Evolutionary conservation across 2,113 vertebrate species (phyloP).

Genomic region (Prinia subflava): DNA sequence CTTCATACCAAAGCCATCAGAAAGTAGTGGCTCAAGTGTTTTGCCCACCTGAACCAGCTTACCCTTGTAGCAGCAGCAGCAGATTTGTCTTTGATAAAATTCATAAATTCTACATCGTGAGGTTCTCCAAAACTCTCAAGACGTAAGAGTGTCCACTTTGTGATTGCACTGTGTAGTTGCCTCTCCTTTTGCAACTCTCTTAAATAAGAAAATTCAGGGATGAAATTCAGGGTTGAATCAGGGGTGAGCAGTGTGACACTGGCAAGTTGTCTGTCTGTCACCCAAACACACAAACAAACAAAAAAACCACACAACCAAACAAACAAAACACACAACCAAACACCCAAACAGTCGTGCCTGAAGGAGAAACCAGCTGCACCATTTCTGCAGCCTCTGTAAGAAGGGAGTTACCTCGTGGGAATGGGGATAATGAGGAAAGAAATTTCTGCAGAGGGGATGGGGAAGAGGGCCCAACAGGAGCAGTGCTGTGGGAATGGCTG

Average conservation of each 20-base stretch:
- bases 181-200: background rate
- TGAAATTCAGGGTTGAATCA: background rate
- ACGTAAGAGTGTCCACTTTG: background rate
- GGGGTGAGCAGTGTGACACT: rapidly evolving
- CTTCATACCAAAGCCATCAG: background rate
- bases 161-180: background rate
- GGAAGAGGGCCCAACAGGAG: background rate
- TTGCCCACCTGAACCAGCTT: background rate
- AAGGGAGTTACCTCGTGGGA: rapidly evolving
- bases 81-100: background rate
- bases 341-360: background rate
- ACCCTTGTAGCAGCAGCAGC: background rate
- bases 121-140: background rate
- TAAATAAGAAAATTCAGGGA: background rate
- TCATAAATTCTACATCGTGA: background rate
- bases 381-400: background rate
- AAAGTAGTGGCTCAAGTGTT: background rate
- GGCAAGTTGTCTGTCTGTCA: background rate
- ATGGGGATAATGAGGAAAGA: background rate
- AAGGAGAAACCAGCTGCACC: background rate
- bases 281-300: too few relatives aligned
- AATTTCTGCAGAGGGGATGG: background rate
- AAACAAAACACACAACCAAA: background rate
- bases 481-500: rapidly evolving
- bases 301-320: background rate